Percentiles rank a stretch among this genome's conserved stretches.
Conservation (phyloP, 2,888 invertebrate genomes). For the Pachydiplax longipennis region DNA sequence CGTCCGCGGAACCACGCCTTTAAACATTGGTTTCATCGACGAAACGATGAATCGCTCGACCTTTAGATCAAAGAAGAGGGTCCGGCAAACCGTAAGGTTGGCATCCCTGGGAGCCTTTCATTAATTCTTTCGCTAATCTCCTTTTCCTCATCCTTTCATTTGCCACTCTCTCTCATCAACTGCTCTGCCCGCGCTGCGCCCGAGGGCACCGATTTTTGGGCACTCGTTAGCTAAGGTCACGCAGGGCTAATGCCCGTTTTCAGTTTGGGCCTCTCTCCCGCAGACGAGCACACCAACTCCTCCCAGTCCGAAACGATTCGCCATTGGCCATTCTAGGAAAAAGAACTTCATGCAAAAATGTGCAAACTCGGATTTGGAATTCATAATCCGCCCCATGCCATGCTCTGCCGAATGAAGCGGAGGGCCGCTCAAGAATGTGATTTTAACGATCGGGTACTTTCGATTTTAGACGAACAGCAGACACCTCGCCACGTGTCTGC, state of each 20-base stretch:
- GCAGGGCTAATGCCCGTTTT: conserved; percentile 36
- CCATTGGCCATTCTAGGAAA: neutral
- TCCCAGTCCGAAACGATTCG: neutral
- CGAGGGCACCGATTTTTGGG: conserved; percentile 24
- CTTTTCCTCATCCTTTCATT: neutral
- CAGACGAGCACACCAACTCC: neutral
- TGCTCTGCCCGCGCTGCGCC: neutral
- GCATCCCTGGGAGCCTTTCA: no score
- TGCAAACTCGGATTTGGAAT: neutral
- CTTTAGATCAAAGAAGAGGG: no score
- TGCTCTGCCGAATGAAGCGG: no score
- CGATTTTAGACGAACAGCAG: no score
- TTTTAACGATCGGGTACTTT: no score
- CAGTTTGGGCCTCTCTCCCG: neutral
- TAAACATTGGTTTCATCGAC: no score
- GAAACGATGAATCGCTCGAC: no score
- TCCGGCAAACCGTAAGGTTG: no score
- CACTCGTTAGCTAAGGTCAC: conserved; percentile 44
- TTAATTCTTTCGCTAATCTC: no score
- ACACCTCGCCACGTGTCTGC: no score
- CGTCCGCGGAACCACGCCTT: no score
- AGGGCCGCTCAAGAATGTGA: no score
- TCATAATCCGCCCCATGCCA: neutral
- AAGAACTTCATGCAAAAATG: neutral
- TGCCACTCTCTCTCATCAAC: neutral